phyloP scores from a whole-genome alignment of 2,888 invertebrate species.

The Ecliptopera silaceata region DNA sequence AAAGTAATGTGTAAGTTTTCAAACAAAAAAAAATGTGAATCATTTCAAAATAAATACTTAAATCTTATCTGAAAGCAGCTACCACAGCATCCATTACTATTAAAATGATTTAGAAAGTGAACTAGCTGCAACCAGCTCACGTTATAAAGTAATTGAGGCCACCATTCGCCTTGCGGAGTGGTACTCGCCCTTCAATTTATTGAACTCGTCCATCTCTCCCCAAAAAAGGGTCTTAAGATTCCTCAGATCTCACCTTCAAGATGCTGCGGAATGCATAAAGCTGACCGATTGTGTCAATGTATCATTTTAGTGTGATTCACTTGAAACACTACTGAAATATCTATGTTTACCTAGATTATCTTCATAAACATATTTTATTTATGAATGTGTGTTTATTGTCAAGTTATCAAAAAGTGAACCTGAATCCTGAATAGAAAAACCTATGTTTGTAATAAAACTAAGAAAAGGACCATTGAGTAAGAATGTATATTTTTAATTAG shows the following conservation, averaged over 20 bases:
- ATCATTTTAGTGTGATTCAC: conserved; percentile 26
- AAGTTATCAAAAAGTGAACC: too few species aligned
- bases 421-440: too few species aligned
- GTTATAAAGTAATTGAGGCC: conserved; percentile 52
- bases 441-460: too few species aligned
- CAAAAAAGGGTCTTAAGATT: conserved; percentile 70
- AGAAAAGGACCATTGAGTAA: too few species aligned
- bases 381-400: too few species aligned
- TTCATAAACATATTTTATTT: too few species aligned
- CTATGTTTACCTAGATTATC: too few species aligned
- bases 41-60: too few species aligned
- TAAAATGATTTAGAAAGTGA: background rate
- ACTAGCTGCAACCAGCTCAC: background rate
- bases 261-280: conserved; percentile 46
- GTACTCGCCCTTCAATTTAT: conserved; percentile 72
- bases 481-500: too few species aligned
- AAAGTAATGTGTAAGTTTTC: too few species aligned
- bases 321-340: background rate
- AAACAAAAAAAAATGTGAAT: too few species aligned
- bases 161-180: conserved; percentile 33
- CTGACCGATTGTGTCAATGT: conserved; percentile 28
- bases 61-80: too few species aligned
- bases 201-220: conserved; percentile 68
- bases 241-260: conserved; percentile 57
- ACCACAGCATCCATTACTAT: background rate